Evolutionary conservation across 2,113 vertebrate genomes (phyloP).

Genomic region (Tachuris rubrigastra): DNA sequence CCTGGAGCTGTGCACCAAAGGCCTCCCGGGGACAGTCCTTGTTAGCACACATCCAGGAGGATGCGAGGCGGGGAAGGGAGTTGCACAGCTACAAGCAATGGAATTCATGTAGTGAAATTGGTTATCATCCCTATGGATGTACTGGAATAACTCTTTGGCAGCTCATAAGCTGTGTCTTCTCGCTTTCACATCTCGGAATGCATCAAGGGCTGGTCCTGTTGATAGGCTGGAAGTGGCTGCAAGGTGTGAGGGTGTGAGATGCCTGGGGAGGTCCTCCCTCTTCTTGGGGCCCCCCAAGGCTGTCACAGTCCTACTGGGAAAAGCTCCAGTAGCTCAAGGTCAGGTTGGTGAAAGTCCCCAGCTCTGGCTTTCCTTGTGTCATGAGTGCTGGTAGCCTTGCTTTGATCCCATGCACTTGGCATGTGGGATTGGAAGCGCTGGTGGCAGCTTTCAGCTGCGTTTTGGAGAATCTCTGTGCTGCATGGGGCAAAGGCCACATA

Average conservation of each 20-base stretch:
- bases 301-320: neutral
- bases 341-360: neutral
- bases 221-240: neutral
- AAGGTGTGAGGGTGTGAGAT: neutral
- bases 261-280: neutral
- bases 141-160: neutral
- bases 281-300: neutral
- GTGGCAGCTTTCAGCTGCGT: neutral
- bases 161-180: neutral
- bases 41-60: neutral
- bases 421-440: neutral
- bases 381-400: neutral
- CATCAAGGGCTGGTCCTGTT: neutral
- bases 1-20: accelerated
- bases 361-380: neutral
- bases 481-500: neutral
- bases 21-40: neutral
- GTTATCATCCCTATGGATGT: neutral
- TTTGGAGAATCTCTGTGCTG: neutral
- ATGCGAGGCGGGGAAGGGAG: neutral
- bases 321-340: neutral
- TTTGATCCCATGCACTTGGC: neutral
- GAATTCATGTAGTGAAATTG: neutral
- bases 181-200: neutral
- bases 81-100: neutral